Evolutionary conservation across 2,113 vertebrate species (phyloP).

Genomic region (Mormoops blainvillei): DNA sequence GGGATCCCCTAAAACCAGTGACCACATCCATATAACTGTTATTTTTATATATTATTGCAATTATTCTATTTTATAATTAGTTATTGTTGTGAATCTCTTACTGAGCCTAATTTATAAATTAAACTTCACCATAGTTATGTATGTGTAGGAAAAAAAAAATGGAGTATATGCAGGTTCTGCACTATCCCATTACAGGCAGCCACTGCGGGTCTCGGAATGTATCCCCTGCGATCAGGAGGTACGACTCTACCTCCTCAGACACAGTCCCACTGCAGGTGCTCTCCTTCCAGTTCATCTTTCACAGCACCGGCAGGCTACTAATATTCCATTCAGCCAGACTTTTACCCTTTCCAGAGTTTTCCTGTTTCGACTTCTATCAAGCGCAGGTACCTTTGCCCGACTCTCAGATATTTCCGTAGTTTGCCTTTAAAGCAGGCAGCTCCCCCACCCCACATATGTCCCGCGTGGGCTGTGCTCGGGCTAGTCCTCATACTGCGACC

Average conservation of each 20-base stretch:
- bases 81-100: neutral
- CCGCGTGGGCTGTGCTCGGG: neutral
- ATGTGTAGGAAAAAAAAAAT: neutral
- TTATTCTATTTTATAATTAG: neutral
- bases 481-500: neutral
- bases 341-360: neutral
- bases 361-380: neutral
- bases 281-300: neutral
- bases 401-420: neutral
- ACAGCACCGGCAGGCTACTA: rapidly evolving
- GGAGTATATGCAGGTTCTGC: too few relatives aligned
- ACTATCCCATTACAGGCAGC: neutral
- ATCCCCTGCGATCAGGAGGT: neutral
- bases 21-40: neutral
- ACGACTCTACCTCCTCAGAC: neutral
- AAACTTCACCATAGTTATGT: too few relatives aligned
- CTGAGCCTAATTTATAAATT: neutral
- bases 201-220: neutral
- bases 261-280: neutral
- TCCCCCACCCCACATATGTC: neutral
- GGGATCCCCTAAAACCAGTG: neutral
- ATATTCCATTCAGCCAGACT: neutral
- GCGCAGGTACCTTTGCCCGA: neutral
- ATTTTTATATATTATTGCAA: neutral
- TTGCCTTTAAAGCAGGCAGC: neutral